Evolutionary conservation across 1,140 invertebrate genomes (phyloP), one percentile per base, ranked within the genome.

Genomic region (Oryctes rhinoceros): DNA sequence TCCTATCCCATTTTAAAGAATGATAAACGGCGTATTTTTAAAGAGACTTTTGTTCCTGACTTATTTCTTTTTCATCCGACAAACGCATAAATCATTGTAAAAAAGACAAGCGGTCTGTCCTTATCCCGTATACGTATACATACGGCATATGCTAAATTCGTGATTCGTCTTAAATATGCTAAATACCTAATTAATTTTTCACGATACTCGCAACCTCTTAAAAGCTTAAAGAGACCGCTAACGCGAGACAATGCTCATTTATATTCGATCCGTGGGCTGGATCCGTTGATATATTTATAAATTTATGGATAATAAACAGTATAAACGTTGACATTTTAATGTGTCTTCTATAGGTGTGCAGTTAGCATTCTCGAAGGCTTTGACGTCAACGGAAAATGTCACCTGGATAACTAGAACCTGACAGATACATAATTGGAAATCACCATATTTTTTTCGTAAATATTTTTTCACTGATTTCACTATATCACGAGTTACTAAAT

Each of bases 301-400:
- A 53, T 53, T 44, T 44, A 44, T 44, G 39, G 39, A 44, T 10
- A 44, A 44, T 44, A 44, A 44, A 44, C 39, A 44, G 49, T 53
- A 53, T 53, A 53, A 53, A 53, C n/a, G 49, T 53, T 53, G 49
- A 53, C 49, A 53, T 53, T 53, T 53, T 53, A 53, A 53, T 53
- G 49, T 13, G 49, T 53, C 11, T 53, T 53, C 49, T 53, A 53
- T n/a, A 53, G 6, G 49, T 53, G 3, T 53, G 49, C 49, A 53
- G 49, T 53, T 53, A 53, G 49, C 49, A 53, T 53, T 53, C 49
- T 53, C n/a, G 49, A 53, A 53, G 49, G 49, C 49, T 53, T 53
- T 53, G 49, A 53, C 49, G 49, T 53, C 49, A 53, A 53, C 4
- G 49, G 49, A 53, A 53, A 53, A 53, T 53, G 49, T 53, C 49